Base-by-base conservation (phyloP, 2,888 invertebrate species). In the Hyles lineata region DNA sequence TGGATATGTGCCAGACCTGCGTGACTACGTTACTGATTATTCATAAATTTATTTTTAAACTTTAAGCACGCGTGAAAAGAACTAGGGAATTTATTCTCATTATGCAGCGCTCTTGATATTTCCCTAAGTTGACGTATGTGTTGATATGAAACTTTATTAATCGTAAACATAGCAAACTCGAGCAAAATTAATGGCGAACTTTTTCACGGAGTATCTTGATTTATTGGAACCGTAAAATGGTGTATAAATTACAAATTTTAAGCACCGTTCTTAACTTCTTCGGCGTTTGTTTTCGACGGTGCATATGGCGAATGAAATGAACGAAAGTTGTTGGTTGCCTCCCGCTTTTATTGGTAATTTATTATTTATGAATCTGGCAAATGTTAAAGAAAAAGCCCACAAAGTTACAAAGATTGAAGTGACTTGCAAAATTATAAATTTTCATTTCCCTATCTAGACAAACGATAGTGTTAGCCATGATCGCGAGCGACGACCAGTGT, bases 21-120 rank as follows among this genome's bases (percentile, higher is more conserved):
- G 78, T 77, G 77, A 81, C 77, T 80, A 75, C 80, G 83, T 85
- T 78, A 74, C 80, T 78, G 81, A 83, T 87, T 87, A 85, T 85
- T 87, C 86, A 84, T 80, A 71, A 69, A 79, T 79, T 86, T 87
- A 88, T 88, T 87, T 87, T 85, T 82, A 81, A 79, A 79, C 77
- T 80, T 43, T 63, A 74, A 74, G 73, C 59, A 63, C 8, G 32
- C 58, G 25, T 15, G 29, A 62, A 58, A 58, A 69, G n/a, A 55
- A 29, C 70, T 32, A 58, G 7, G 32, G 70, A 43, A 43, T 63
- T 63, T 63, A 43, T 43, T 63, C 63, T 63, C 21, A 63, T 43
- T 63, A 63, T 62, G 43, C 43, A 15, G 43, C 17, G 43, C 50
- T 67, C 23, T 50, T 50, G 67, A 67, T 67, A 50, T 67, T 67